These are phyloP conservation scores for Charina bottae DNA, from an alignment of 2,113 vertebrate genomes.

Conservation along the genomic window DNA sequence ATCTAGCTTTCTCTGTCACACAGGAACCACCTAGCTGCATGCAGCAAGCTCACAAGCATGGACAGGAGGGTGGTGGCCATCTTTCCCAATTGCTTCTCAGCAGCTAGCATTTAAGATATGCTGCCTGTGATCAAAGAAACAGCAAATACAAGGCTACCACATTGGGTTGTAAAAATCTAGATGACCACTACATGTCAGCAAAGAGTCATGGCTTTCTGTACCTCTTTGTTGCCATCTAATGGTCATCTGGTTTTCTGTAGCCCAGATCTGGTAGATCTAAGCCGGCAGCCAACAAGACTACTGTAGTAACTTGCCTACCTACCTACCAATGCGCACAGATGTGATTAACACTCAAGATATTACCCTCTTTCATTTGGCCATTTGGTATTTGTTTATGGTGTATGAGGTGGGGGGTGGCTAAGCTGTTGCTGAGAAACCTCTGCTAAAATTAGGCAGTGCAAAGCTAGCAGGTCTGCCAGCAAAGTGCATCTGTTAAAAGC, in stretches of 20 bases:
- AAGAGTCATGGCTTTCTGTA: neutral
- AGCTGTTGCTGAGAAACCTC: neutral
- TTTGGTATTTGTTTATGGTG: neutral
- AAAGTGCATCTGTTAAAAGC: constrained; percentile 15
- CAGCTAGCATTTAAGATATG: neutral
- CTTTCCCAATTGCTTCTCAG: neutral
- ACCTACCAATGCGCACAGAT: neutral
- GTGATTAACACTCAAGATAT: neutral
- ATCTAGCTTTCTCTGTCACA: neutral
- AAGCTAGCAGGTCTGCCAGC: neutral
- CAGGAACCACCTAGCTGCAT: neutral
- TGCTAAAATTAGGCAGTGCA: constrained; percentile 16
- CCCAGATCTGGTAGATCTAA: neutral
- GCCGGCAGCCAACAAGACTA: neutral
- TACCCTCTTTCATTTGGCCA: neutral
- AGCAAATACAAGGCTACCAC: neutral
- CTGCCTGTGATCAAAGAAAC: neutral
- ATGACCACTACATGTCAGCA: neutral
- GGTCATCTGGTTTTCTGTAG: neutral
- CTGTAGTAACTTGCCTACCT: neutral
- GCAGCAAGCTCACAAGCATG: neutral
- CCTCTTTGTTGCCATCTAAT: neutral
- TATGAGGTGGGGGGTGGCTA: neutral
- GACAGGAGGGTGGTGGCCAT: neutral
- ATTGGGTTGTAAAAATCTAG: neutral